Base-by-base conservation (phyloP, 2,888 invertebrate genomes). In the Clitarchus hookeri region DNA sequence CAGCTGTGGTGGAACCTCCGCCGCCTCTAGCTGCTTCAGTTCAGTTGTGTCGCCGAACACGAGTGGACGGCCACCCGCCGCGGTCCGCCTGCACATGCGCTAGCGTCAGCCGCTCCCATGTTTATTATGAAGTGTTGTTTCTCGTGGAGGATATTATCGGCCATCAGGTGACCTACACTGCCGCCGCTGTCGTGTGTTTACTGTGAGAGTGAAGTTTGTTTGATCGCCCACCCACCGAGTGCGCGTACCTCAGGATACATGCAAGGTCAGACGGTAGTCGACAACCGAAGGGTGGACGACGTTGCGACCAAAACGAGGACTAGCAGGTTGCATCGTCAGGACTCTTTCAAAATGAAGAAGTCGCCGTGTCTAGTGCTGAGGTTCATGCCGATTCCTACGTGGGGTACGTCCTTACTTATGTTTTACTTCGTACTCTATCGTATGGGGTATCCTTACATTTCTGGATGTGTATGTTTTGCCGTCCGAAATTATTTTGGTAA, bases 311-410 rank as follows among this genome's bases (percentile, higher is more conserved):
- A 65, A 8, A 19, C 65, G 8, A 65, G 65, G 65, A 65, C 65
- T 65, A 65, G 23, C 65, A 65, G 65, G n/a, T n/a, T 65, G 65
- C 65, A 65, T n/a, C 65, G 65, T n/a, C 65, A 65, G 65, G 65
- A 65, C 65, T 65, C 65, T n/a, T 65, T 25, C 44, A 88, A 85
- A 44, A 88, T 88, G 88, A 95, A 94, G 92, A 93, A 94, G 91
- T 93, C 94, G 89, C 93, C 94, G 89, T 94, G 94, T 91, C 92
- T 95, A 89, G 93, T 94, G 89, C 92, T 95, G 86, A 92, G 94
- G 90, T 93, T 94, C 89, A 93, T 93, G 90, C 94, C 94, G 27
- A 90, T 93, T 87, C 92, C 91, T 86, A 90, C 91, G 89, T 88
- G 90, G 88, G 89, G 90, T 90, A 89, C n/a, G 78, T 78, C 11